phyloP scores from a whole-genome alignment of 2,113 vertebrate genomes.

The Collichthys lucidus region DNA sequence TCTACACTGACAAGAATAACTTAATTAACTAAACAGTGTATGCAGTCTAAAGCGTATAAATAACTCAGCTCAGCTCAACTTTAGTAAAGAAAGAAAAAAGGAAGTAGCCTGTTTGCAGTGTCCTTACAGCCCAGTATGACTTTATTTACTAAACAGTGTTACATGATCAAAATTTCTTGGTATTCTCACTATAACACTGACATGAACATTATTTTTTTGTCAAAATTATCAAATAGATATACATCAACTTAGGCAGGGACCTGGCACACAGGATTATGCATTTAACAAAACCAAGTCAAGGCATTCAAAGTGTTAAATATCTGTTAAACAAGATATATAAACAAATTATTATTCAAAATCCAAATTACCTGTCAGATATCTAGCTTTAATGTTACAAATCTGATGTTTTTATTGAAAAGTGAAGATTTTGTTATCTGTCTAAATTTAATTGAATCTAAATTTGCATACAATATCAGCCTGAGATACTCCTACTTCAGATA shows the following conservation, averaged over 20 bases:
- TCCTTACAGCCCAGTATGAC: not conserved
- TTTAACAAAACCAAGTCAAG: no score
- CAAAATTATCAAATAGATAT: no score
- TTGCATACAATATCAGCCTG: not conserved
- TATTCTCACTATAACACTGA: no score
- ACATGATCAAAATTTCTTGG: not conserved
- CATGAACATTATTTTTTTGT: no score
- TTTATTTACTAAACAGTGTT: not conserved
- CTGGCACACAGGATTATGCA: not conserved
- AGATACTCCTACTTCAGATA: not conserved
- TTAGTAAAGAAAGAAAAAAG: not conserved
- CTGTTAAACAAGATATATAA: no score
- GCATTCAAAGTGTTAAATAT: no score
- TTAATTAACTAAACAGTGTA: constrained; percentile 13
- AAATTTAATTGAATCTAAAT: not conserved
- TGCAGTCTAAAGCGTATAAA: not conserved
- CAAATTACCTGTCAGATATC: no score
- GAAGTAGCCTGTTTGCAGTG: not conserved
- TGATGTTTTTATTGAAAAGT: not conserved
- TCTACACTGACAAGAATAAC: not conserved
- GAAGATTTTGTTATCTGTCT: not conserved
- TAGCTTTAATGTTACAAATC: not conserved
- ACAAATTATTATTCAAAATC: no score
- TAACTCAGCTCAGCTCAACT: not conserved
- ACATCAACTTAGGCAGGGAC: not conserved